phyloP scores from a whole-genome alignment of 2,888 invertebrate species.

The Oeneis ivallda region DNA sequence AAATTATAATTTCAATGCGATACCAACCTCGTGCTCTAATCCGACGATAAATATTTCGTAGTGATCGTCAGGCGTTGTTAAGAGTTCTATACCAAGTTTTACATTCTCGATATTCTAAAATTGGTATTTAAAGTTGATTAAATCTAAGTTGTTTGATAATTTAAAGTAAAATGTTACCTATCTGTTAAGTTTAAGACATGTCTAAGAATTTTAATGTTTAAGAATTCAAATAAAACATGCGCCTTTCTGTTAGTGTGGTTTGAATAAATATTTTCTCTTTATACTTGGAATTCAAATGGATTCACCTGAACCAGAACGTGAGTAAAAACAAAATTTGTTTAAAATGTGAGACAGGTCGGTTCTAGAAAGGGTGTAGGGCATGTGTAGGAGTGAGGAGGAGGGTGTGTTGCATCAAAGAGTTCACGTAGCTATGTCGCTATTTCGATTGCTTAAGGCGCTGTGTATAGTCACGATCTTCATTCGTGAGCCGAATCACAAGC shows the following conservation, averaged over 20 bases:
- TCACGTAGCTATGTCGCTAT: neutral
- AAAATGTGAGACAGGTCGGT: no score
- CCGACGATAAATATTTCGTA: constrained; percentile 44
- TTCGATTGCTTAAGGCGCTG: neutral
- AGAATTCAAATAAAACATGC: constrained; percentile 19
- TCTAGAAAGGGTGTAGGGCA: neutral
- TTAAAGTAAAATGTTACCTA: neutral
- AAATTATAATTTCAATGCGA: constrained; percentile 72
- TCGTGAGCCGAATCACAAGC: no score
- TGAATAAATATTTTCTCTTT: constrained; percentile 11
- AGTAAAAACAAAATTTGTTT: constrained; percentile 26
- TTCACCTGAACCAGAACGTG: constrained; percentile 40
- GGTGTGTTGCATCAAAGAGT: no score
- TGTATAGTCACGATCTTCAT: no score
- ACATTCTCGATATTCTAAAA: neutral
- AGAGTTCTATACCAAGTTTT: neutral
- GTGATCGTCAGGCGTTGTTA: constrained; percentile 22
- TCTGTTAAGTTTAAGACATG: neutral
- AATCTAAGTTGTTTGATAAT: neutral
- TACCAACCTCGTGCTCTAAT: constrained; percentile 53
- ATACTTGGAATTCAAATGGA: constrained; percentile 39
- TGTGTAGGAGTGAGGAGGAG: no score
- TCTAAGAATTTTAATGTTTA: neutral
- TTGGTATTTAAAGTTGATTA: neutral
- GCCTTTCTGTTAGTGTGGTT: constrained; percentile 25